Conservation (phyloP, 64 coral and sea anemone genomes). For the Montipora foliosa region DNA sequence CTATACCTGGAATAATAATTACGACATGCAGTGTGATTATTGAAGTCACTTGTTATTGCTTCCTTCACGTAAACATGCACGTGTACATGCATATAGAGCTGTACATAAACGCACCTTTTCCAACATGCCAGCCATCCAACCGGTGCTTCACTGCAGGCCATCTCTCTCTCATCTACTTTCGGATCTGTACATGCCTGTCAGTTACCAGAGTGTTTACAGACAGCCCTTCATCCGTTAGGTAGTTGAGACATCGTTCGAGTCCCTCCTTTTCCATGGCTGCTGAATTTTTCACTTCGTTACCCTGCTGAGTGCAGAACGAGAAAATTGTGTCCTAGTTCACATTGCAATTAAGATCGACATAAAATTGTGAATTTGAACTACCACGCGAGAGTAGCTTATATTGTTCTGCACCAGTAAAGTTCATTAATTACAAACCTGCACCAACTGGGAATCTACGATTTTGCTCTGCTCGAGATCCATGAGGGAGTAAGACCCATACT, state of each 20-base stretch:
- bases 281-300: constrained; percentile 63
- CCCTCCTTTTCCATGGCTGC: constrained; percentile 52
- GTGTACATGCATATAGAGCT: background rate
- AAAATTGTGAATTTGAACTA: too few species aligned
- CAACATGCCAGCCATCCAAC: constrained; percentile 44
- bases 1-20: background rate
- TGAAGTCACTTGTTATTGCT: too few species aligned
- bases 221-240: constrained; percentile 1
- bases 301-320: background rate
- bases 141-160: constrained; percentile 32
- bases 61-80: too few species aligned
- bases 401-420: too few species aligned
- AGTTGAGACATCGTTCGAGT: background rate
- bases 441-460: constrained; percentile 3
- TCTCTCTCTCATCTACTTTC: constrained; percentile 29
- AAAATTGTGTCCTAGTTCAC: background rate
- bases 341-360: too few species aligned
- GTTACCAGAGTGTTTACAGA: background rate
- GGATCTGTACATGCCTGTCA: constrained; percentile 44
- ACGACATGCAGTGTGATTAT: too few species aligned
- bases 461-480: constrained; percentile 20
- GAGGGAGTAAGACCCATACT: constrained; percentile 9
- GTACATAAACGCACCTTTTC: constrained; percentile 12
- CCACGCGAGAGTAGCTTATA: background rate
- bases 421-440: background rate